Conservation (phyloP, 2,113 vertebrate genomes). For the Ailurus styani region DNA sequence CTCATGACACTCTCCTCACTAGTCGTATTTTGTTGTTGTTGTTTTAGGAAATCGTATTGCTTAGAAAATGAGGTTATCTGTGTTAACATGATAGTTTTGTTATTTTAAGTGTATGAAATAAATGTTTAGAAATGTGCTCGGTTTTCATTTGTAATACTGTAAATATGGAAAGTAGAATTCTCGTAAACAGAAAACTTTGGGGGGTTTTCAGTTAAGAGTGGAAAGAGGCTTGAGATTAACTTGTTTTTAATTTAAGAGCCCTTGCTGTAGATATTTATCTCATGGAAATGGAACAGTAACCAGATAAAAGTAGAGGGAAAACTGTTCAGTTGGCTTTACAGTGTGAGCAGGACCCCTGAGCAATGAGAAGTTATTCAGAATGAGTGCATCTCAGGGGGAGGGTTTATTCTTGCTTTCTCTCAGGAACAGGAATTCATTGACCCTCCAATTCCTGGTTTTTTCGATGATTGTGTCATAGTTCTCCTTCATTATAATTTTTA, state of each 20-base stretch:
- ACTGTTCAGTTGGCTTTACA: background rate
- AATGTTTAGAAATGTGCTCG: background rate
- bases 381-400: background rate
- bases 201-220: background rate
- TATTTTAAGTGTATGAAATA: background rate
- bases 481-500: background rate
- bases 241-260: background rate
- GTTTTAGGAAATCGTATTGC: background rate
- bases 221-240: background rate
- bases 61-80: background rate
- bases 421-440: background rate
- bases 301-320: background rate
- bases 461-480: background rate
- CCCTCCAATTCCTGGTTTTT: background rate
- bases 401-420: background rate
- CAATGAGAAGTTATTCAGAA: background rate
- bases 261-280: background rate
- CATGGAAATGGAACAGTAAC: background rate
- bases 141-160: background rate
- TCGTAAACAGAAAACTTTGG: background rate
- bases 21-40: background rate
- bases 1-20: background rate
- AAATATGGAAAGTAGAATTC: background rate
- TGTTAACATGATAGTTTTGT: background rate
- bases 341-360: background rate